Base-by-base conservation (phyloP, 2,113 vertebrate genomes). In the Rattus rattus region DNA sequence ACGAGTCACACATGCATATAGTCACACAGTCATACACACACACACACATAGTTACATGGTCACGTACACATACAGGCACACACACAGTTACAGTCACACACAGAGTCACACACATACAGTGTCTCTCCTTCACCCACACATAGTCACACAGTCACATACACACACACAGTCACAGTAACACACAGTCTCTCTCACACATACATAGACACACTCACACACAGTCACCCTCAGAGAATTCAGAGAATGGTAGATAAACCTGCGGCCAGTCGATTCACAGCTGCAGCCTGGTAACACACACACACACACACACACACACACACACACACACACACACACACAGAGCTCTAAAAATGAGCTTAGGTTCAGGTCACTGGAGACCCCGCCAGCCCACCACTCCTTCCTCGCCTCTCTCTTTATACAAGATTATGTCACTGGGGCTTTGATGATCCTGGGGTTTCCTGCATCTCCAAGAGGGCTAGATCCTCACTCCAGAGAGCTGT, bases 401-500 rank as follows among this genome's bases (percentile, higher is more conserved):
- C 7, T 84, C 30, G 69, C 80, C 69, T 54, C 93, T 83, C 65
- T 89, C 94, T 91, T 61, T 43, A 92, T 13, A 19, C 30, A 73
- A 9, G 73, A 92, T 83, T n/a, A 19, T 80, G 3, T 33, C 77
- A 96, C 36, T 8, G 61, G 85, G 47, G 83, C 83, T 88, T 97
- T 92, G 70, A 79, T 88, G 77, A 97, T 92, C 94, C 95, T 24
- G 4, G 76, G 70, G 90, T 88, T 49, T 83, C 65, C 49, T 12
- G 4, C 14, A 52, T 94, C 75, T 97, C 85, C 2, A 0, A 26
- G 52, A 76, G 75, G 39, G 39, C 7, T 22, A 79, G 33, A 0
- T 4, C 70, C 67, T 33, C 5, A 0, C 8, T 0, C 0, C 36
- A 39, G 26, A 0, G 19, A 91, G n/a, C 1, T 1, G 56, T 1